phyloP scores from a whole-genome alignment of 2,888 invertebrate species.

The Xylota segnis region DNA sequence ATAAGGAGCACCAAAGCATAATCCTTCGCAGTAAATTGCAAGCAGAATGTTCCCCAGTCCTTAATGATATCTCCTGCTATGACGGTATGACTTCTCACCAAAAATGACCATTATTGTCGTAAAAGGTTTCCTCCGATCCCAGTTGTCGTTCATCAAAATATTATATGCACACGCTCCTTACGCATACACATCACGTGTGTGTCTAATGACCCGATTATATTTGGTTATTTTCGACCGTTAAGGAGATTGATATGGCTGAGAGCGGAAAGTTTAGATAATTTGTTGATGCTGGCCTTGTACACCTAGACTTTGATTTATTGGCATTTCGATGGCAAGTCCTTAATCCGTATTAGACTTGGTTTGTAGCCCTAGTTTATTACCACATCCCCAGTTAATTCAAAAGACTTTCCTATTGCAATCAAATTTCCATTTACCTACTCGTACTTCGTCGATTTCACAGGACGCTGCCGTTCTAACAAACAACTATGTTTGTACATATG shows the following conservation, averaged over 20 bases:
- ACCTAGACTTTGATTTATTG: not conserved
- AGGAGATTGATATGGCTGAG: constrained; percentile 59
- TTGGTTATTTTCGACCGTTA: constrained; percentile 58
- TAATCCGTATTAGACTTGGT: not conserved
- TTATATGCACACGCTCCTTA: constrained; percentile 7
- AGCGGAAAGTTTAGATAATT: constrained; percentile 18
- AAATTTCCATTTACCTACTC: not conserved
- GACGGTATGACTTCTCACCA: constrained; percentile 1
- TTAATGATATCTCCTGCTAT: not conserved
- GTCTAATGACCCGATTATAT: constrained; percentile 67
- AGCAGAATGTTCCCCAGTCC: not conserved
- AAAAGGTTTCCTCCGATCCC: not conserved
- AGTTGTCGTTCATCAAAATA: constrained; percentile 23
- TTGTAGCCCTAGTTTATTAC: not conserved
- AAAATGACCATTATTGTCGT: constrained; percentile 5
- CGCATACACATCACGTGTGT: constrained; percentile 61
- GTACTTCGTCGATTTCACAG: constrained; percentile 9
- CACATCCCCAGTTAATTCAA: not conserved
- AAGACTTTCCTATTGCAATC: not conserved
- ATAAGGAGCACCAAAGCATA: not conserved
- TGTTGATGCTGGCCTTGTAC: constrained; percentile 2
- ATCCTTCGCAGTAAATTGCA: not conserved
- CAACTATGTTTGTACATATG: not conserved
- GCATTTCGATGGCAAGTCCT: not conserved
- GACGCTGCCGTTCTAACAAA: constrained; percentile 1